Base-by-base conservation (phyloP, 2,888 invertebrate genomes). In the Epinotia brunnichana region DNA sequence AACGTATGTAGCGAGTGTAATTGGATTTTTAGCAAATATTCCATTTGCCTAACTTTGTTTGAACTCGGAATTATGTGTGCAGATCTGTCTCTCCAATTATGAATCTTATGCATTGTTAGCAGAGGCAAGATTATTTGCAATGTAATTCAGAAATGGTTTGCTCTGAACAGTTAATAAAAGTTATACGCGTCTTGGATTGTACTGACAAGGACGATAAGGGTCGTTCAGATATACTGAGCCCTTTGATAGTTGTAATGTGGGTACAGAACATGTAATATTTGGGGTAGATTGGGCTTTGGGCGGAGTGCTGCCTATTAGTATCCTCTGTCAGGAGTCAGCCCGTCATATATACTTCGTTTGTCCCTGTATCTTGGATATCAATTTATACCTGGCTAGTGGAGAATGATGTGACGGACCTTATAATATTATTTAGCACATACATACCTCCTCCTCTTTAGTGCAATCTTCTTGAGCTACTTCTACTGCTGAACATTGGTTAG, bases 1-100 rank as follows among this genome's bases (percentile, higher is more conserved):
- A 72, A 68, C 67, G 67, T 71, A 68, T 61, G 67, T 61, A 71
- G 11, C 24, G 60, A 21, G 29, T 61, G 61, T 72, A 61, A 54
- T 67, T 56, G 29, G 2, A 35, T 61, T 66, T 19, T 21, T 29
- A 35, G 35, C 44, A 53, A 71, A 67, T 48, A 54, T 53, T 60
- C 53, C 19, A 17, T 66, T 61, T 21, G 44, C 35, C 44, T 29
- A 19, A 44, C 53, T 29, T 71, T 70, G 63, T 71, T 70, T 60
- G 66, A 44, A 67, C 44, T 56, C 54, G 29, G n/a, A 61, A 61
- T 71, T 60, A 67, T 72, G 15, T 61, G 35, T 61, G 53, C 54
- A 21, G 15, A 54, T n/a, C n/a, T 54, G 54, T 48, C 54, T 66
- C 61, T 67, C 61, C 48, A 48, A 66, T 66, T 71, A 35, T 66